Percentiles rank a stretch among this genome's conserved stretches.
Evolutionary conservation across 2,797 vertebrate genomes (phyloP).

Genomic region (Mastacembelus armatus): DNA sequence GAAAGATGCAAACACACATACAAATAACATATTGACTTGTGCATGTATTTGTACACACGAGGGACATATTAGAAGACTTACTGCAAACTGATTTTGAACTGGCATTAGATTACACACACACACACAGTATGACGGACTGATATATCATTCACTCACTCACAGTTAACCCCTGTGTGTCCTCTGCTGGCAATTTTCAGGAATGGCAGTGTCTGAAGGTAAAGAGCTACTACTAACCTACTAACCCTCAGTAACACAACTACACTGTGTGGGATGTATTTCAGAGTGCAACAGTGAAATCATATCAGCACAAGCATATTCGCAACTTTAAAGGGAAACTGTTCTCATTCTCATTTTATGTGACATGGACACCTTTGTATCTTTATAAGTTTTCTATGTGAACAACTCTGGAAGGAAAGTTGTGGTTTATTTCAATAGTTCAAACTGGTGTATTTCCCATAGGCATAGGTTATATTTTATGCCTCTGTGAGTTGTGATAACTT

Average conservation of each 20-base stretch:
- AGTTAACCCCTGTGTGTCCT: too few relatives aligned
- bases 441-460: background rate
- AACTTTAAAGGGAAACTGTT: too few relatives aligned
- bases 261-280: background rate
- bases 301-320: too few relatives aligned
- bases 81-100: slow-evolving; percentile 31
- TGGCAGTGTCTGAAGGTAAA: background rate
- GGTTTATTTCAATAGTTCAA: background rate
- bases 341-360: background rate
- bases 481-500: background rate
- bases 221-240: too few relatives aligned
- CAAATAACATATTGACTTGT: background rate
- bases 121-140: slow-evolving; percentile 1
- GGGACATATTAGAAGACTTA: slow-evolving; percentile 11
- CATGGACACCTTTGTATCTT: too few relatives aligned
- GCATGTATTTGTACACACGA: slow-evolving; percentile 12
- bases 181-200: background rate
- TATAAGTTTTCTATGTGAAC: background rate
- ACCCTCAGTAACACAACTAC: too few relatives aligned
- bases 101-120: slow-evolving; percentile 11
- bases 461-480: too few relatives aligned
- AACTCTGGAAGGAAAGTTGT: background rate
- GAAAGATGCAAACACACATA: too few relatives aligned
- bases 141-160: background rate
- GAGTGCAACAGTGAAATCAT: too few relatives aligned